Conservation (phyloP, 1,140 invertebrate species). For the Berghia stephanieae region DNA sequence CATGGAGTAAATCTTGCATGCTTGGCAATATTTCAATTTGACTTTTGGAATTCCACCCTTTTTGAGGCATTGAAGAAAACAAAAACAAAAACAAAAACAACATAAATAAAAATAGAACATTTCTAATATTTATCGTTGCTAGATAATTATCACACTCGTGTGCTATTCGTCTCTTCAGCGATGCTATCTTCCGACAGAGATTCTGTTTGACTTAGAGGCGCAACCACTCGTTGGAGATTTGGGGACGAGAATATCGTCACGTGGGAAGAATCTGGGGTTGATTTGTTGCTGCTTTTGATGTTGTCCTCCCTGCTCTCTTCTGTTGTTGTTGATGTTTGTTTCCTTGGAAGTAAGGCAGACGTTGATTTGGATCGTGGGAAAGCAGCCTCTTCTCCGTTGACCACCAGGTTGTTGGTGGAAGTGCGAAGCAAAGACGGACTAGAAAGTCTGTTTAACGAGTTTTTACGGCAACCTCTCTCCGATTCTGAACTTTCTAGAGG, state of each 20-base stretch:
- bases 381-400: not conserved
- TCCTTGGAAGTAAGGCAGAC: not conserved
- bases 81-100: not conserved
- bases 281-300: too few species aligned
- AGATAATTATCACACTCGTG: not conserved
- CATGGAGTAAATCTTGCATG: not conserved
- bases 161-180: not conserved
- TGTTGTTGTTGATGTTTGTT: not conserved
- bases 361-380: not conserved
- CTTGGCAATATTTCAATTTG: not conserved
- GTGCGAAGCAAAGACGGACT: too few species aligned
- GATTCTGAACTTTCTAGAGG: too few species aligned
- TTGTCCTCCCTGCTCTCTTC: not conserved
- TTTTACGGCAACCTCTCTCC: too few species aligned
- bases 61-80: not conserved
- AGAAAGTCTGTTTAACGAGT: too few species aligned
- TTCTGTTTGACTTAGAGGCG: slow-evolving; percentile 13
- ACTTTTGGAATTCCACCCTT: not conserved
- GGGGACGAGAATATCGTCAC: too few species aligned
- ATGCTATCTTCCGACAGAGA: slow-evolving; percentile 6
- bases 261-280: too few species aligned
- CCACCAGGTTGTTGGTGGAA: too few species aligned
- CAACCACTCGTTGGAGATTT: not conserved
- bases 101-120: not conserved
- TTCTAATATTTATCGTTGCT: not conserved